These are phyloP conservation scores for Neoscelio sp. DNA, from an alignment of 2,888 invertebrate genomes.

Conservation along the genomic window DNA sequence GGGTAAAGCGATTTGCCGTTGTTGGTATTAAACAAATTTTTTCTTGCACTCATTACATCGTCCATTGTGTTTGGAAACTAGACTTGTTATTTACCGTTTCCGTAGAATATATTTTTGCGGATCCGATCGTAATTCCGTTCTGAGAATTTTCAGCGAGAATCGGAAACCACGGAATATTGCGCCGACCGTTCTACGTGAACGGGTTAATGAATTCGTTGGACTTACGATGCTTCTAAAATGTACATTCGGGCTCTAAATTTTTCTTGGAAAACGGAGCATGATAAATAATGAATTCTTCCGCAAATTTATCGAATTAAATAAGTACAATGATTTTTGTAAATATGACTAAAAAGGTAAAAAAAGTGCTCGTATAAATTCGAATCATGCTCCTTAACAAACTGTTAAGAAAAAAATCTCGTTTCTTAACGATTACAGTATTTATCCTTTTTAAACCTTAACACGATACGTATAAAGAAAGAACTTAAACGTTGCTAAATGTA, in stretches of 20 bases:
- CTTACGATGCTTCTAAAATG: slow-evolving; percentile 20
- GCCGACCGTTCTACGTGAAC: slow-evolving; percentile 47
- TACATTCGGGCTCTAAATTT: slow-evolving; percentile 11
- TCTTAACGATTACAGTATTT: no score
- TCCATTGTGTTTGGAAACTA: slow-evolving; percentile 56
- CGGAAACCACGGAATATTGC: slow-evolving; percentile 59
- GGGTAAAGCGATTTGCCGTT: slow-evolving; percentile 39
- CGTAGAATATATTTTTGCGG: slow-evolving; percentile 64
- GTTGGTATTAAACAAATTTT: slow-evolving; percentile 45
- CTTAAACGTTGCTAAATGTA: no score
- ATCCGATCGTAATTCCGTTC: slow-evolving; percentile 64
- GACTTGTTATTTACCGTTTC: slow-evolving; percentile 58
- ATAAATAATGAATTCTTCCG: no score
- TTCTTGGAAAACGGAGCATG: slow-evolving; percentile 22
- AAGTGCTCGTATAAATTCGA: no score
- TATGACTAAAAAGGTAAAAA: no score
- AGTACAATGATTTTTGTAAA: no score
- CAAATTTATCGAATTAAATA: no score
- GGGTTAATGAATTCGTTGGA: slow-evolving; percentile 45
- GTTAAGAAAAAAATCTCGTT: no score
- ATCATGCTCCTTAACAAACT: no score
- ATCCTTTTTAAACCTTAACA: no score
- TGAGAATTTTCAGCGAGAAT: slow-evolving; percentile 46
- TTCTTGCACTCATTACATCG: slow-evolving; percentile 45
- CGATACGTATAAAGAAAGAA: no score